A percentile compares a stretch with the other conserved stretches of the same genome.
Evolutionary conservation across 2,888 invertebrate genomes (phyloP).

Genomic region (Nipponacmea schrenckii): DNA sequence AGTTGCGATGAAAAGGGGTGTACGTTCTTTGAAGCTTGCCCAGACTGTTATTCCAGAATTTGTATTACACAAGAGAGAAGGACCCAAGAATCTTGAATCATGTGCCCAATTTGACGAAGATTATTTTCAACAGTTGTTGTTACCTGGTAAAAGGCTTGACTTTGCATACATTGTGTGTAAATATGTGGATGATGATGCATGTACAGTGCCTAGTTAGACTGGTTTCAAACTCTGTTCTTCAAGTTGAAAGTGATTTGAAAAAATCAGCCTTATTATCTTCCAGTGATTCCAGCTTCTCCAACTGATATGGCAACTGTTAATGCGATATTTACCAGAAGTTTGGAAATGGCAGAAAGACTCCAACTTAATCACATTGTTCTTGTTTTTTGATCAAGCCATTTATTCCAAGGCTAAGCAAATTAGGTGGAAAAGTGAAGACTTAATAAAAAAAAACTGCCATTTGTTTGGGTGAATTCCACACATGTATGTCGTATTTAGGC

Average conservation of each 20-base stretch:
- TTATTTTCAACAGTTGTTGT: background rate
- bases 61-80: background rate
- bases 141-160: background rate
- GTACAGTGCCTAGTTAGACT: too few species aligned
- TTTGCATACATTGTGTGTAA: background rate
- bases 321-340: constrained; percentile 27
- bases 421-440: constrained; percentile 23
- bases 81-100: background rate
- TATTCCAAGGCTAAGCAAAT: constrained; percentile 33
- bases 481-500: constrained; percentile 13
- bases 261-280: constrained; percentile 29
- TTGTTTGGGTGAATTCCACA: constrained; percentile 34
- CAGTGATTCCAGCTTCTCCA: constrained; percentile 31
- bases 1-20: background rate
- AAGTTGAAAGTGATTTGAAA: background rate
- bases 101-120: background rate
- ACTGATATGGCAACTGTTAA: constrained; percentile 33
- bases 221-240: too few species aligned
- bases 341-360: constrained; percentile 22
- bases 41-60: background rate
- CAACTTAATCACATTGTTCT: constrained; percentile 24
- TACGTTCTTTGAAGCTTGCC: background rate
- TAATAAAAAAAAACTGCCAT: constrained; percentile 19
- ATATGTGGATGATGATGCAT: too few species aligned
- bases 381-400: constrained; percentile 34